Base-by-base conservation (phyloP, 2,888 invertebrate genomes). In the Tricholauxania praeusta region DNA sequence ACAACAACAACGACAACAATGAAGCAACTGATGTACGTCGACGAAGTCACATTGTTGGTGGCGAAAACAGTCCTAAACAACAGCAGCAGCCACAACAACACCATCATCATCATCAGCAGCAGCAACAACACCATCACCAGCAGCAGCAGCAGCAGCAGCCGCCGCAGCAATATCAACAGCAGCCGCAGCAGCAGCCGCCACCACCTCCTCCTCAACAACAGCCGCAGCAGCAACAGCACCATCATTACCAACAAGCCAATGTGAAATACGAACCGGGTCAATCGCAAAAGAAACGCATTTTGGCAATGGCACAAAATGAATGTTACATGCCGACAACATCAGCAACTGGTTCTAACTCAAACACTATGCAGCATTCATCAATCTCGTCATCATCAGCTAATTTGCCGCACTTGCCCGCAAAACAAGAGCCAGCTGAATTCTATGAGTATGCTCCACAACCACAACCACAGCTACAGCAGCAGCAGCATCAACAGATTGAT, bases 241-340 rank as follows among this genome's bases (percentile, higher is more conserved):
- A 75, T n/a, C 77, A 79, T 14, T 84, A 81, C 64, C 82, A 82
- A 51, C 84, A 81, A 71, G 79, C 87, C 8, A 84, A 79, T 77
- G 84, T 87, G 51, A 87, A 87, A 73, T 87, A 87, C 74, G 87
- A 87, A 75, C 86, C 87, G 2, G 92, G 92, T 12, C 93, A 94
- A 85, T 94, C 94, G 69, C 96, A 96, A 88, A 96, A 96, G 91
- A 96, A 96, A 86, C 91, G 96, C 47, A 89, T 96, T 70, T 88
- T 96, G 76, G 96, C 96, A 70, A 95, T 96, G 88, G 95, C 95
- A 71, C 95, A 96, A 83, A 92, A 91, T 19, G 93, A 93, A 81
- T 92, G 92, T 81, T 90, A 90, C 86, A 87, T 91, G 82, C 91
- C 92, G 79, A 90, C 92, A 81, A 71, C 76, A 48, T 72, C 76